These are phyloP conservation scores for Macropis europaea DNA, from an alignment of 2,888 invertebrate species.

Conservation along the genomic window DNA sequence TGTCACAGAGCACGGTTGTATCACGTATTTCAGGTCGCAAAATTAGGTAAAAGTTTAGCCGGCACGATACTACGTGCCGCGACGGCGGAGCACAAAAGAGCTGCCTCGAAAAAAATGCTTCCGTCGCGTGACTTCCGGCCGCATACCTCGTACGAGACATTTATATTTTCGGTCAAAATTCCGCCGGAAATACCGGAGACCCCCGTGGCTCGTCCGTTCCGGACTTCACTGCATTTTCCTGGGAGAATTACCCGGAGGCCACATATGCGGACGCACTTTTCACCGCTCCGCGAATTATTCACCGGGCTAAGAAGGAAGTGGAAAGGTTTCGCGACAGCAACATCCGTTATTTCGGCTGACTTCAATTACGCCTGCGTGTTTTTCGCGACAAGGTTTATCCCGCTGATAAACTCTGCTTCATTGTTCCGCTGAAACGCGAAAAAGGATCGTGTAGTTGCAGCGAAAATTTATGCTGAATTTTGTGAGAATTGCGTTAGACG, in stretches of 20 bases:
- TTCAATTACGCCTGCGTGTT: slow-evolving; percentile 26
- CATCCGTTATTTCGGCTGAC: slow-evolving; percentile 3
- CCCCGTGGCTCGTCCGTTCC: slow-evolving; percentile 16
- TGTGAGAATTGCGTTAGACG: too few relatives aligned
- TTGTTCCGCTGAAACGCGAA: too few relatives aligned
- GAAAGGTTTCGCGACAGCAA: slow-evolving; percentile 2
- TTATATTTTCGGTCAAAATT: slow-evolving; percentile 29
- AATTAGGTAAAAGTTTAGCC: slow-evolving; percentile 25
- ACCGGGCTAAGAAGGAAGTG: slow-evolving; percentile 19
- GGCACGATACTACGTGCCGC: not conserved
- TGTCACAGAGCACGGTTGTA: not conserved
- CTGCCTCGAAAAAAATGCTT: slow-evolving; percentile 17
- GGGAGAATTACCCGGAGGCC: slow-evolving; percentile 8
- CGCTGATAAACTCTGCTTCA: not conserved
- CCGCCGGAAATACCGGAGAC: slow-evolving; percentile 1
- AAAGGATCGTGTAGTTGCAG: too few relatives aligned
- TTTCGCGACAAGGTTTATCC: slow-evolving; percentile 1
- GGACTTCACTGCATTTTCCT: slow-evolving; percentile 5
- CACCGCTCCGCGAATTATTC: slow-evolving; percentile 9
- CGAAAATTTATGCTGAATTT: too few relatives aligned
- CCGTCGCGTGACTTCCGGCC: slow-evolving; percentile 36
- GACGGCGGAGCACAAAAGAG: slow-evolving; percentile 1
- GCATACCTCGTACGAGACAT: slow-evolving; percentile 11
- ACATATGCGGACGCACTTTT: slow-evolving; percentile 2
- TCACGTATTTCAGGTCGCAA: not conserved